Conservation (phyloP, 2,113 vertebrate species). For the Passer domesticus region DNA sequence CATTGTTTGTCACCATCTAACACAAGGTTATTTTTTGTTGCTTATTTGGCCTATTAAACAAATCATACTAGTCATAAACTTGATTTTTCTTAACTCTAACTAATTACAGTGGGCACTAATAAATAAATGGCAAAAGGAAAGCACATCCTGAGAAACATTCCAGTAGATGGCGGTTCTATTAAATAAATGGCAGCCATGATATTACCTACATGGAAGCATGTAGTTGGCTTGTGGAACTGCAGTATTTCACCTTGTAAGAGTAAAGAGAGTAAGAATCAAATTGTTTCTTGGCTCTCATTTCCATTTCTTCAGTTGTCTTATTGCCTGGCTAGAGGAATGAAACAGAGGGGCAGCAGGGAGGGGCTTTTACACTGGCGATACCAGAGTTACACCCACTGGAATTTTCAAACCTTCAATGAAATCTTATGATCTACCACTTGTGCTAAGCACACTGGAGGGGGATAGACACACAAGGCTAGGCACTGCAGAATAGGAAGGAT, state of each 20-base stretch:
- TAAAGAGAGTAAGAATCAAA: not conserved
- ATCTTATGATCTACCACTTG: not conserved
- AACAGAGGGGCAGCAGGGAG: not conserved
- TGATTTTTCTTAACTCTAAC: not conserved
- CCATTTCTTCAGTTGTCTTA: not conserved
- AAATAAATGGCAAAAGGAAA: conserved; percentile 2
- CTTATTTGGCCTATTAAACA: conserved; percentile 13
- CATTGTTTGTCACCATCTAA: conserved; percentile 43
- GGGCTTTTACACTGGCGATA: not conserved
- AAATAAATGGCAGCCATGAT: not conserved
- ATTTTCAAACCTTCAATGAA: not conserved
- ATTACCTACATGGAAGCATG: not conserved
- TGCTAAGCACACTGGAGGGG: not conserved
- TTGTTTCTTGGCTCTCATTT: not conserved
- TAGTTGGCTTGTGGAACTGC: not conserved
- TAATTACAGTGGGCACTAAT: not conserved
- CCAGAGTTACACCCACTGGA: not conserved
- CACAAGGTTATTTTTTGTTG: not conserved
- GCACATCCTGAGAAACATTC: not conserved
- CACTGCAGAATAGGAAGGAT: not conserved
- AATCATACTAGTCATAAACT: not conserved
- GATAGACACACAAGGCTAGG: not conserved
- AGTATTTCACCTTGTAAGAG: not conserved
- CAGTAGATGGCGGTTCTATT: not conserved
- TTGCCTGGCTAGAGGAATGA: not conserved